Evolutionary conservation across 2,797 vertebrate genomes (phyloP), one percentile per base, ranked within the genome.

Genomic region (Gymnoscopelus microlampas): DNA sequence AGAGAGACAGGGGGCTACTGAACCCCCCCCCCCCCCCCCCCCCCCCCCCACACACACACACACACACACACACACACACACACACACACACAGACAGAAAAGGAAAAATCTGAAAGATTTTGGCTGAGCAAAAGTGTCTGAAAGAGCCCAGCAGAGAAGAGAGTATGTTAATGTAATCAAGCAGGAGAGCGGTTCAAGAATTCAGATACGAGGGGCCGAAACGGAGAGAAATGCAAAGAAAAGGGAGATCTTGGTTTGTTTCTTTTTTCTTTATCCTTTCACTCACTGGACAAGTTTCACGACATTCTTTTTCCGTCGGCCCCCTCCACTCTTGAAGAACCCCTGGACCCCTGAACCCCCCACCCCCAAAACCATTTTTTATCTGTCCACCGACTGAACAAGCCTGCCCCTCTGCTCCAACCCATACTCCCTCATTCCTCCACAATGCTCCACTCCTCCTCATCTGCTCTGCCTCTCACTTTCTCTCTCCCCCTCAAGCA

Each of bases 361-460:
- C 49, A 13, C 56, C 84, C 39, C 50, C 1, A 50, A 85, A 87
- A 90, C 83, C 77, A 85, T 91, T 81, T 81, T 73, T 90, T 86
- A 88, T 89, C 79, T 19, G 39, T 58, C 58, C 65, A 66, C 87
- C 73, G 87, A 88, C 81, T 81, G 87, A 89, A 88, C 88, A 81
- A 86, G 87, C 72, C 87, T 76, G 83, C 87, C 87, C 80, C 87
- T 85, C 87, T 60, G 47, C 68, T 77, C 74, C 87, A 84, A 91
- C 84, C 90, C 87, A 63, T 44, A 83, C 90, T 93, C 90, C 90
- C 89, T 90, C 87, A 93, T 91, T 91, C 89, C 87, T 84, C 83
- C 74, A 60, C 84, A 64, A 76, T 44, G 78, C 73, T 85, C 70
- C 77, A 77, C 51, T 26, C 50, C 63, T 56, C 32, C 53, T 23